Percentiles rank a stretch among this genome's conserved stretches.
Evolutionary conservation across 2,797 vertebrate species (phyloP).

Genomic region (Lophotriccus pileatus): DNA sequence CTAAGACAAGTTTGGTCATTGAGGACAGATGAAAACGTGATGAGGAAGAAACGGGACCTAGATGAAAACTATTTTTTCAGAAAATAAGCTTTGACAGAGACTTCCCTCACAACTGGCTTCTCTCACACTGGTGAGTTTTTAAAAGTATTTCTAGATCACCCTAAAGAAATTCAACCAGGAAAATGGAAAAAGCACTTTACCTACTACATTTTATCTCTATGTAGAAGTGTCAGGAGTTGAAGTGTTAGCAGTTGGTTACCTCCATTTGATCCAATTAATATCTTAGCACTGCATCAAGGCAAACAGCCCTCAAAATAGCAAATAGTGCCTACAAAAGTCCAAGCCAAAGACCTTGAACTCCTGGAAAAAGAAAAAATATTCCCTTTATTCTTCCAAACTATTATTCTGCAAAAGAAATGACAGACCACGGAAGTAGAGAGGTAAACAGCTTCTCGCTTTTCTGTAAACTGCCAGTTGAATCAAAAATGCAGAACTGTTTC

Average conservation of each 20-base stretch:
- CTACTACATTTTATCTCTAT: background rate
- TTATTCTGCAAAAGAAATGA: background rate
- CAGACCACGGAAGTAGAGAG: conserved; percentile 2
- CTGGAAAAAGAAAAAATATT: background rate
- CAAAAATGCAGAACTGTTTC: conserved; percentile 39
- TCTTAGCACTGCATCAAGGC: background rate
- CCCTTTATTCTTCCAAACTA: background rate
- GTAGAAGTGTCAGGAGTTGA: background rate
- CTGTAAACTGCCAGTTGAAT: conserved; percentile 54
- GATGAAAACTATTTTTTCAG: background rate
- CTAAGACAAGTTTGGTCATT: background rate
- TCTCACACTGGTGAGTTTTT: background rate
- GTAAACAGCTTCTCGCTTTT: conserved; percentile 31
- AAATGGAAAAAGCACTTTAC: background rate
- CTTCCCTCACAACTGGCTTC: background rate
- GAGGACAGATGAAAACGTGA: background rate
- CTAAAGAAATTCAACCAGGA: background rate
- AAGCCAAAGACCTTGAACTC: accelerated
- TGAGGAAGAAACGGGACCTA: background rate
- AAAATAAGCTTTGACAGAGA: background rate
- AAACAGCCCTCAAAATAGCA: background rate
- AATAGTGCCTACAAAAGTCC: background rate
- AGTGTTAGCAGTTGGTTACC: background rate
- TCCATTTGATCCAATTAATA: background rate
- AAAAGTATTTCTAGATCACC: background rate